Conservation (phyloP, 1,140 invertebrate genomes). For the Leptoteleia sp. region DNA sequence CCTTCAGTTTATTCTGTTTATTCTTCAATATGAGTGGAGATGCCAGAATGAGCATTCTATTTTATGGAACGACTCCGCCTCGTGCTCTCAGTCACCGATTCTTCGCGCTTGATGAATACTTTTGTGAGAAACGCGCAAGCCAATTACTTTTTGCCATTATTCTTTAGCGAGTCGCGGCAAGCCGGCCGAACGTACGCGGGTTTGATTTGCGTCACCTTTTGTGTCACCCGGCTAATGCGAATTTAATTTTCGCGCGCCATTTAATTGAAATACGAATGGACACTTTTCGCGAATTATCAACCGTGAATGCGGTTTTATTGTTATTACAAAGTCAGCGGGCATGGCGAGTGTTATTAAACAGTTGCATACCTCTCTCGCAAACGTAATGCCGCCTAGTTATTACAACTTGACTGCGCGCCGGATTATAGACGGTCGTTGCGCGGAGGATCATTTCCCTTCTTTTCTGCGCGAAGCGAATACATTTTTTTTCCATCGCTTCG, state of each 20-base stretch:
- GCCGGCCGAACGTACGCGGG: neutral
- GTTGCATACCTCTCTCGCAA: slow-evolving; percentile 24
- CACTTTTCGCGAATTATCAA: slow-evolving; percentile 24
- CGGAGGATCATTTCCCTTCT: slow-evolving; percentile 12
- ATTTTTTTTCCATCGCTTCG: slow-evolving; percentile 6
- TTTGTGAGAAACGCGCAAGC: slow-evolving; percentile 25
- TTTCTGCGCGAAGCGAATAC: slow-evolving; percentile 14
- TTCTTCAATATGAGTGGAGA: slow-evolving; percentile 12
- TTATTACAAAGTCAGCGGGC: slow-evolving; percentile 8
- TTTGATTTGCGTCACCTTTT: slow-evolving; percentile 23
- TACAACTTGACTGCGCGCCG: slow-evolving; percentile 6
- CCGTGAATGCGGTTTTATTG: slow-evolving; percentile 8
- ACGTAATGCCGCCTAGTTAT: slow-evolving; percentile 28
- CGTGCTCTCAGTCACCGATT: slow-evolving; percentile 17
- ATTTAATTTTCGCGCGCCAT: slow-evolving; percentile 25
- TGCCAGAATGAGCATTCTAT: slow-evolving; percentile 6
- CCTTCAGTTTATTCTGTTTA: no score
- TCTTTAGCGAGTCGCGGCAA: neutral
- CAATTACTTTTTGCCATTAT: slow-evolving; percentile 41
- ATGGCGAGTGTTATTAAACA: slow-evolving; percentile 15
- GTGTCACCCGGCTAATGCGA: slow-evolving; percentile 4
- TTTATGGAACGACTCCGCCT: slow-evolving; percentile 30
- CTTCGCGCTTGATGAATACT: slow-evolving; percentile 46
- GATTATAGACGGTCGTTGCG: slow-evolving; percentile 16
- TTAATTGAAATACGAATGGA: slow-evolving; percentile 1